A percentile compares a stretch with the other conserved stretches of the same genome.
Conservation (phyloP, 2,113 vertebrate genomes). For the Falcunculus frontatus region DNA sequence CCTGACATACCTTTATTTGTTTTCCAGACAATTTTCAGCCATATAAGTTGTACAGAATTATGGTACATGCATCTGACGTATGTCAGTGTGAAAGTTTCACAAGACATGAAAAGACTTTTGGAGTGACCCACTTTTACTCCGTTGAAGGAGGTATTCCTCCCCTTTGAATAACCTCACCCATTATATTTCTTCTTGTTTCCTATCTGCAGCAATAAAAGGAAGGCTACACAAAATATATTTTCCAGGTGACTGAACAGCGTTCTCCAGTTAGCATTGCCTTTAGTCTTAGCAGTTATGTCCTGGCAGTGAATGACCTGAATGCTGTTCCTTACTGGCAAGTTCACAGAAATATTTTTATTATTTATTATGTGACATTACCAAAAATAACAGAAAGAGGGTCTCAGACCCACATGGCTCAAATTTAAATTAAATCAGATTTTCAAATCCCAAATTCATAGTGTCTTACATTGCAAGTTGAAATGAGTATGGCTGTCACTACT, state of each 20-base stretch:
- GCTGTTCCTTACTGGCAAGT: not conserved
- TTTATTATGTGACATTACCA: not conserved
- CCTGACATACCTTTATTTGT: not conserved
- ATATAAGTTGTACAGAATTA: slow-evolving; percentile 43
- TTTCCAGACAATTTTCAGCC: slow-evolving; percentile 13
- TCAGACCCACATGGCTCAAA: not conserved
- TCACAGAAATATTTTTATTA: not conserved
- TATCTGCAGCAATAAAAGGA: not conserved
- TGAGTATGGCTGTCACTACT: not conserved
- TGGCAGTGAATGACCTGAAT: not conserved
- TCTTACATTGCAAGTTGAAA: not conserved
- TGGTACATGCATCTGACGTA: not conserved
- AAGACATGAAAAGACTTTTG: slow-evolving; percentile 70
- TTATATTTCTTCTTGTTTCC: not conserved
- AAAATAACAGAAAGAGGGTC: not conserved
- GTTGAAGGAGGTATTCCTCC: slow-evolving; percentile 75
- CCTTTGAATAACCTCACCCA: not conserved
- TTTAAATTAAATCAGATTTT: not conserved
- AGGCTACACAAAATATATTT: not conserved
- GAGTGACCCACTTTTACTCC: slow-evolving; percentile 64
- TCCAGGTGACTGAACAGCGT: not conserved
- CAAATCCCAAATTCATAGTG: not conserved
- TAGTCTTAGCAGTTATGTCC: not conserved
- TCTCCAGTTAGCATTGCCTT: not conserved
- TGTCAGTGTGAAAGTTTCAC: slow-evolving; percentile 67